Evolutionary conservation across 2,888 invertebrate species (phyloP), one percentile per base, ranked within the genome.

Genomic region (Therioaphis trifolii): DNA sequence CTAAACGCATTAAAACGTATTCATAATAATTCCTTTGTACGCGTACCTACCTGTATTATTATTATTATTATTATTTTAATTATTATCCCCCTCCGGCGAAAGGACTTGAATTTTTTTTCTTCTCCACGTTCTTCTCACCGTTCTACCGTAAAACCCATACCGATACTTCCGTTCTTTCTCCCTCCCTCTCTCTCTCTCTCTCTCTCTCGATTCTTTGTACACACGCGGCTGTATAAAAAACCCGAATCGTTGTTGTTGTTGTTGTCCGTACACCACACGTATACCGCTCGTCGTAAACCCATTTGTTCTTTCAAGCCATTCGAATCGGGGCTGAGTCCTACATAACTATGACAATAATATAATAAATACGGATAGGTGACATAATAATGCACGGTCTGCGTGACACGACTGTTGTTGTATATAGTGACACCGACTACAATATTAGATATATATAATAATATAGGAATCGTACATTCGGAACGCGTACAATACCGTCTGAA

Each of bases 1-100:
- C 24, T 11, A 24, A 55, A 35, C 24, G 9, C 74, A 40, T 55
- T 74, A 40, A 74, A 74, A 74, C 35, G 35, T 74, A 74, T 74
- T 55, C 74, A 40, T 40, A 24, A 21, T 40, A 15, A 14, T 7
- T 29, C 74, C 24, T 55, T 74, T 40, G 49, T 71, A 27, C 35
- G 11, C 55, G 55, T 55, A 18, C 35, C n/a, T 15, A 9, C 15
- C 5, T 9, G 3, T 14, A 5, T 43, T 21, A 46, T 29, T 49
- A 49, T 52, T 71, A 71, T 71, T 49, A 7, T 43, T 43, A 43
- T 9, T 11, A 11, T 43, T 43, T 43, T 43, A 43, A 5, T 0
- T 55, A 21, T n/a, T 55, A n/a, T n/a, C 21, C 55, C 9, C 21
- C 9, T 0, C 55, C 21, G 15, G 4, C n/a, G n/a, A n/a, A n/a